Evolutionary conservation across 2,797 vertebrate species (phyloP), one percentile per base, ranked within the genome.

Genomic region (Australoheros facetus): DNA sequence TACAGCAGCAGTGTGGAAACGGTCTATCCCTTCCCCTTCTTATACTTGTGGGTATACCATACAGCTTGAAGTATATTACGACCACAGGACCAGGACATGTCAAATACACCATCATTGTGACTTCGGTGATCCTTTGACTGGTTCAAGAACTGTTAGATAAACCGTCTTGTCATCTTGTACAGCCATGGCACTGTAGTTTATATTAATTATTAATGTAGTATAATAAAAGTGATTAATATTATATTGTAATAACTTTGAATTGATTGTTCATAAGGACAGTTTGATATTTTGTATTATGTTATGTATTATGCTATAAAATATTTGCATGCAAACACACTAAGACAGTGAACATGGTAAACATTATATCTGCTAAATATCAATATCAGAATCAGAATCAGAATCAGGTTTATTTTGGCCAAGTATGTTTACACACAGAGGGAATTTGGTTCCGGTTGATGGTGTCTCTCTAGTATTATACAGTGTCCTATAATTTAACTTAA

Each of bases 1-100:
- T 51, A 34, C 28, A 66, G 56, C 42, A 79, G 45, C 73, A 75
- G 45, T 55, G n/a, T 56, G 1, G 10, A 70, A 82, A 39, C 34
- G 75, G 23, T 60, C 16, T 77, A 57, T 71, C 10, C 13, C 53
- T n/a, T 56, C 12, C 13, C 56, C 58, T 23, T 9, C 51, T 32
- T 58, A 69, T 37, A 39, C 32, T n/a, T 28, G 32, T 56, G 71
- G 58, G 16, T 58, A 59, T 13, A 6, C 23, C 26, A 58, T 19
- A 51, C 3, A 21, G 12, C 9, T 74, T 51, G 17, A 57, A 48
- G 13, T 56, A 32, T 51, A 28, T 48, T 11, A 66, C 0, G 0
- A 0, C 42, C 34, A 48, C 48, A 56, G 14, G 51, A 58, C 39
- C 23, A 28, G 39, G 60, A 66, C 2, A 66, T 28, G 28, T 45